Evolutionary conservation across 1,140 invertebrate genomes (phyloP), one percentile per base, ranked within the genome.

Genomic region (Drosophila equinoxialis): DNA sequence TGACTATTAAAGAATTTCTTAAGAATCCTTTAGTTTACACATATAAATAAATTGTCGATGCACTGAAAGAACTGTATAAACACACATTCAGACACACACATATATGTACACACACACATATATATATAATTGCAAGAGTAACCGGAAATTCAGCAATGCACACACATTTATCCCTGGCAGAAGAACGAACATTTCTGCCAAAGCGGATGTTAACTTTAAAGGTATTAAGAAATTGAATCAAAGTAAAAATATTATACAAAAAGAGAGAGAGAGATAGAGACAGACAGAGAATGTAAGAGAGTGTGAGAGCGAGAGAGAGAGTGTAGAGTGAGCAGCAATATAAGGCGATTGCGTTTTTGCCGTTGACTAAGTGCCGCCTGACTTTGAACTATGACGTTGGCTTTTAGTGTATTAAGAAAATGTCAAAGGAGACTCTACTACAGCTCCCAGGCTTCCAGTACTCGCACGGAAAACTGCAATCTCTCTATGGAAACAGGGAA

Each of bases 151-250:
- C 60, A 51, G 58, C 23, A 61, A 60, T 51, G 35, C 60, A 55
- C 26, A 62, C 17, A 71, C 39, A 59, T 60, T 65, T 48, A 39
- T 41, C 8, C 39, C 64, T 37, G 8, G 17, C 55, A 55, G 20
- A 48, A 13, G 11, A 11, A 39, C 37, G 77, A 59, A 83, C 65
- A 79, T 68, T 70, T 62, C 70, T 83, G 70, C 77, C 83, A 82
- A 89, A 80, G 79, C 83, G 83, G 83, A 87, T 87, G 83, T 87
- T 80, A 89, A 89, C 83, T 87, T 51, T 87, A 89, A 87, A 89
- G 84, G 77, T 87, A 89, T 87, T 89, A 89, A 87, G 84, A 87
- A 89, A 84, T 87, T 87, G 81, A 87, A 87, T 87, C 84, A 87
- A 89, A 81, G 80, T 89, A 66, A 76, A 87, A 89, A 87, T 85